phyloP scores from a whole-genome alignment of 2,113 vertebrate species.

The Prolemur simus region DNA sequence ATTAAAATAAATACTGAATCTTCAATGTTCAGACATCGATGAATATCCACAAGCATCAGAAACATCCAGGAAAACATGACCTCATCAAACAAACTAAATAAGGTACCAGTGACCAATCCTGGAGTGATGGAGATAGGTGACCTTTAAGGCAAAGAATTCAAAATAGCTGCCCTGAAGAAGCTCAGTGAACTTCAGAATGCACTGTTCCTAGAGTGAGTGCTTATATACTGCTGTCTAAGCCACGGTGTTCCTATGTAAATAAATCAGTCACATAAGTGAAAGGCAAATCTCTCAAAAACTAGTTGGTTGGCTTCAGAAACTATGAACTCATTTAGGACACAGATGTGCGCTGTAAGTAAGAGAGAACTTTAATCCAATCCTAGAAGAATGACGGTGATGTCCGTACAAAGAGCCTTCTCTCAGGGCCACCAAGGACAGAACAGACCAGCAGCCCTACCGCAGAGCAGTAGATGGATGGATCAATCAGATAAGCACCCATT shows the following conservation, averaged over 20 bases:
- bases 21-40: no score
- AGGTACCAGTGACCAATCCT: no score
- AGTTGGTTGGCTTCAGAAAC: not conserved
- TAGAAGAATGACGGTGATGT: not conserved
- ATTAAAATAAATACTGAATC: no score
- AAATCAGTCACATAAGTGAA: not conserved
- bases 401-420: not conserved
- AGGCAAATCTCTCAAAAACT: not conserved
- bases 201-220: not conserved
- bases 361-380: not conserved
- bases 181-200: not conserved
- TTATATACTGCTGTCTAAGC: not conserved
- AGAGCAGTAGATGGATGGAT: not conserved
- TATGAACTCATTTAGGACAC: not conserved
- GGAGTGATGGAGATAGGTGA: no score
- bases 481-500: not conserved
- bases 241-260: not conserved
- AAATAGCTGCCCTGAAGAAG: not conserved
- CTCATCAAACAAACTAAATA: no score
- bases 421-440: not conserved
- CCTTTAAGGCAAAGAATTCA: not conserved
- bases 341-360: not conserved
- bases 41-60: no score
- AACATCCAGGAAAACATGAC: no score
- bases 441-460: not conserved